A percentile compares a stretch with the other conserved stretches of the same genome.
Conservation (phyloP, 2,797 vertebrate species). For the Anomalospiza imberbis region DNA sequence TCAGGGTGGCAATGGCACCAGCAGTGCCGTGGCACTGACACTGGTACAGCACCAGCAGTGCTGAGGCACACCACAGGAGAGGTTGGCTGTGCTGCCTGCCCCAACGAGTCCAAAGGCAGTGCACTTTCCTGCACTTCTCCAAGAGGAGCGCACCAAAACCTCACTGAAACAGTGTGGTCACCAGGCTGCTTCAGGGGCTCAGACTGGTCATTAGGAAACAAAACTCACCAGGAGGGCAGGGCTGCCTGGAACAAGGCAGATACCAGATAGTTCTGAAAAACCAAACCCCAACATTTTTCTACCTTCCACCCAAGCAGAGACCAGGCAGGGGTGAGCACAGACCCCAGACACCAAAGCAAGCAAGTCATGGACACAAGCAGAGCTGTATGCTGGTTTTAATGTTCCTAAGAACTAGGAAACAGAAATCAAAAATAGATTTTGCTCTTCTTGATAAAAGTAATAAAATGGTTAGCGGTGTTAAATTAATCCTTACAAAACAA, state of each 20-base stretch:
- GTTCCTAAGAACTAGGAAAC: slow-evolving; percentile 62
- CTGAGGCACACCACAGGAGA: neutral
- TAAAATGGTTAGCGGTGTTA: slow-evolving; percentile 79
- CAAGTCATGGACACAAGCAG: neutral
- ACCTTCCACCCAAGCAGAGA: neutral
- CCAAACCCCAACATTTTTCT: neutral
- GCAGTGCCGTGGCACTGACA: neutral
- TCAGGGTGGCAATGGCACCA: neutral
- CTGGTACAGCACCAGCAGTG: neutral
- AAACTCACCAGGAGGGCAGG: neutral
- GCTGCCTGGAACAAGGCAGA: fast-evolving
- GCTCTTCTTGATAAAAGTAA: slow-evolving; percentile 74
- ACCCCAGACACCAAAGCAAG: neutral
- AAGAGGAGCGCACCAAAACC: neutral
- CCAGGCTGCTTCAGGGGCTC: neutral
- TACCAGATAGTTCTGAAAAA: neutral
- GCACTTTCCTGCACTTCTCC: neutral
- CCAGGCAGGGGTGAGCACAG: neutral
- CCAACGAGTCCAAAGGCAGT: neutral
- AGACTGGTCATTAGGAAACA: neutral
- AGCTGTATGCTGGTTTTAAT: slow-evolving; percentile 45
- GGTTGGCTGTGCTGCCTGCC: neutral
- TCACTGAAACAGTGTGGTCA: fast-evolving
- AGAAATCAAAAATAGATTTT: slow-evolving; percentile 75
- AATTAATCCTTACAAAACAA: slow-evolving; percentile 73